Conservation (phyloP, 2,797 vertebrate genomes). For the Anas flavirostris region DNA sequence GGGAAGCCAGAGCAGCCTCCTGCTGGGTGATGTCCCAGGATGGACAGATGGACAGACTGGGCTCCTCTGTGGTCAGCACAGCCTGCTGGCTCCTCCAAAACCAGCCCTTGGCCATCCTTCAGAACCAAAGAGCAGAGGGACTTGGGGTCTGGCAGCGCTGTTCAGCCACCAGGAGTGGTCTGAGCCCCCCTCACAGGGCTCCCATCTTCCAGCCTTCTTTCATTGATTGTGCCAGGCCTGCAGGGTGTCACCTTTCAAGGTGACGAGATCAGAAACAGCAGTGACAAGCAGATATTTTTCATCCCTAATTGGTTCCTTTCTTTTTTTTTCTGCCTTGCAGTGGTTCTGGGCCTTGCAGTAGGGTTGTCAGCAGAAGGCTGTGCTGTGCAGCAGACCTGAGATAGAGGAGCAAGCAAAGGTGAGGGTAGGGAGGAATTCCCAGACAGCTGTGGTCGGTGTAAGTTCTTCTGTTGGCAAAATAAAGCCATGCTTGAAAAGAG, state of each 20-base stretch:
- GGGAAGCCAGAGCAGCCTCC: neutral
- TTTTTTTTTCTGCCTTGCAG: neutral
- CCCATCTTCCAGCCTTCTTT: neutral
- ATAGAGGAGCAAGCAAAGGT: neutral
- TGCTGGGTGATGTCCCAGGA: neutral
- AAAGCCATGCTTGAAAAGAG: rapidly evolving
- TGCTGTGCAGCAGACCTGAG: neutral
- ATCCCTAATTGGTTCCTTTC: neutral
- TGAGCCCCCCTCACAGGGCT: neutral
- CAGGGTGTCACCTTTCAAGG: neutral
- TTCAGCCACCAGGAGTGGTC: neutral
- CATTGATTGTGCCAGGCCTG: neutral
- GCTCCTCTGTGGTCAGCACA: neutral
- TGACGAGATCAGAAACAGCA: neutral
- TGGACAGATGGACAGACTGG: neutral
- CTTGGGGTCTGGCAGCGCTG: neutral
- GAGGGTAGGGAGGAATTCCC: neutral
- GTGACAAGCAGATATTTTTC: neutral
- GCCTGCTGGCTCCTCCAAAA: neutral
- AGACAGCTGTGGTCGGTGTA: neutral
- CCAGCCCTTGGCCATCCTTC: neutral
- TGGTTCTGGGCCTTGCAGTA: neutral
- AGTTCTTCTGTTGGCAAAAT: neutral
- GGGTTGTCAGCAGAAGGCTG: neutral
- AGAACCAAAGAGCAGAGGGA: neutral